Percentiles rank a stretch among this genome's conserved stretches.
Conservation (phyloP, 1,140 invertebrate genomes). For the Aethina tumida region DNA sequence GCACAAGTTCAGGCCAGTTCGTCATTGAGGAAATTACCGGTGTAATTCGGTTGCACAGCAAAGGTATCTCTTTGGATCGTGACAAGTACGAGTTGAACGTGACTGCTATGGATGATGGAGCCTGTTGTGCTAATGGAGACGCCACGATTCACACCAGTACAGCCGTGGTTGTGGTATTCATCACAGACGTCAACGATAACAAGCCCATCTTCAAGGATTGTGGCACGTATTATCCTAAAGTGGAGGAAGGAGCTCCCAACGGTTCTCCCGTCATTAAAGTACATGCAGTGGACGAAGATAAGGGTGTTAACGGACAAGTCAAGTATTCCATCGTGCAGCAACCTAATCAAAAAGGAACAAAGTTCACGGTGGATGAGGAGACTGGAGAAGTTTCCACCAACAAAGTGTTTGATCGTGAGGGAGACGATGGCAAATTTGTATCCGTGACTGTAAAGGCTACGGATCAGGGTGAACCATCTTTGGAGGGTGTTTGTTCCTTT, state of each 20-base stretch:
- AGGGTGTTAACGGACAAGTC: conserved; percentile 84
- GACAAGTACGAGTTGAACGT: conserved; percentile 92
- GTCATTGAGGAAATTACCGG: conserved; percentile 93
- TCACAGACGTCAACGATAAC: conserved; percentile 93
- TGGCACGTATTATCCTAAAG: conserved; percentile 82
- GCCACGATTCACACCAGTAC: conserved; percentile 82
- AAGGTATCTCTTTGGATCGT: conserved; percentile 71
- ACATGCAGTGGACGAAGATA: conserved; percentile 87
- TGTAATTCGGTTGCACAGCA: conserved; percentile 80
- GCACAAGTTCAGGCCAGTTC: conserved; percentile 82
- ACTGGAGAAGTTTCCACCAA: conserved; percentile 90
- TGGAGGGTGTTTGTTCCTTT: conserved; percentile 92
- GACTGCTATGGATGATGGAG: conserved; percentile 87
- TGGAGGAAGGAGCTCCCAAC: conserved; percentile 85
- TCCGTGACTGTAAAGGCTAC: conserved; percentile 93
- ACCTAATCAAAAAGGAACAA: conserved; percentile 91
- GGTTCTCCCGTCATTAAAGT: conserved; percentile 89
- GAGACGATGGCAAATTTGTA: conserved; percentile 91
- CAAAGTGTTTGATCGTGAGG: conserved; percentile 92
- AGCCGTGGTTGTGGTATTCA: conserved; percentile 92
- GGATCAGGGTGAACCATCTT: conserved; percentile 88
- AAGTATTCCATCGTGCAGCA: conserved; percentile 95
- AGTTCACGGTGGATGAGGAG: conserved; percentile 90
- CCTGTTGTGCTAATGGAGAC: conserved; percentile 81
- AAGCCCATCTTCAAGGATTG: conserved; percentile 92